Evolutionary conservation across 2,113 vertebrate genomes (phyloP).

Genomic region (Cynopterus brachyotis): DNA sequence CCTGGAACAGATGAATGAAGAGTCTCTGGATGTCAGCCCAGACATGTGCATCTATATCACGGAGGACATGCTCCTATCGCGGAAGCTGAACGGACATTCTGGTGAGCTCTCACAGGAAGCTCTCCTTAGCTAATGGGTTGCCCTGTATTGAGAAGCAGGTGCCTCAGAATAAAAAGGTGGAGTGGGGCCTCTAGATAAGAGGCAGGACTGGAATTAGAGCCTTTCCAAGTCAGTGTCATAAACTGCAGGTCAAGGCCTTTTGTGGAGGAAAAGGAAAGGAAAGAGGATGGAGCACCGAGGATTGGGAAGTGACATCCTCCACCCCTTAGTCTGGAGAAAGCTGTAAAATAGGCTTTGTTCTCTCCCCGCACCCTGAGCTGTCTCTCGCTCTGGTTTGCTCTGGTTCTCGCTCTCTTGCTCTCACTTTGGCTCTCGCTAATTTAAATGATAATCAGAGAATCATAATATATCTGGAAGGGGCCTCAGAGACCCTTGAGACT

Average conservation of each 20-base stretch:
- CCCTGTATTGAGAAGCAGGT: neutral
- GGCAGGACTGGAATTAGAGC: neutral
- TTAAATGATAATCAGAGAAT: neutral
- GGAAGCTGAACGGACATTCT: slow-evolving; percentile 93
- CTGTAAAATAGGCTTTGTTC: neutral
- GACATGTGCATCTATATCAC: slow-evolving; percentile 99
- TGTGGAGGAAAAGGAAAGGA: neutral
- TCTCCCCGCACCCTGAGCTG: neutral
- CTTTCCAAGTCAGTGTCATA: neutral
- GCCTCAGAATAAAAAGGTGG: neutral
- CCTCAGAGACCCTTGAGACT: neutral
- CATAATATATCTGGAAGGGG: neutral
- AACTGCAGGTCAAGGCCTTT: too few relatives aligned
- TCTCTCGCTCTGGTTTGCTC: too few relatives aligned
- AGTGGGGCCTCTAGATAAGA: neutral
- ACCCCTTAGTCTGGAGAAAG: neutral
- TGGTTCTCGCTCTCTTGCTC: neutral
- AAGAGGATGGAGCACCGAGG: neutral
- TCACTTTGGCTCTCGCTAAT: neutral
- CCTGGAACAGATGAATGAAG: slow-evolving; percentile 92
- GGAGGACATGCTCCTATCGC: slow-evolving; percentile 95
- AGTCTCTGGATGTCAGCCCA: slow-evolving; percentile 90
- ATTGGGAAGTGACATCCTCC: neutral
- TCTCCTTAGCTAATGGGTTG: accelerated
- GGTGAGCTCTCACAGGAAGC: slow-evolving; percentile 81